Percentiles rank a stretch among this genome's conserved stretches.
Evolutionary conservation across 2,113 vertebrate genomes (phyloP).

Genomic region (Amazona vittata): DNA sequence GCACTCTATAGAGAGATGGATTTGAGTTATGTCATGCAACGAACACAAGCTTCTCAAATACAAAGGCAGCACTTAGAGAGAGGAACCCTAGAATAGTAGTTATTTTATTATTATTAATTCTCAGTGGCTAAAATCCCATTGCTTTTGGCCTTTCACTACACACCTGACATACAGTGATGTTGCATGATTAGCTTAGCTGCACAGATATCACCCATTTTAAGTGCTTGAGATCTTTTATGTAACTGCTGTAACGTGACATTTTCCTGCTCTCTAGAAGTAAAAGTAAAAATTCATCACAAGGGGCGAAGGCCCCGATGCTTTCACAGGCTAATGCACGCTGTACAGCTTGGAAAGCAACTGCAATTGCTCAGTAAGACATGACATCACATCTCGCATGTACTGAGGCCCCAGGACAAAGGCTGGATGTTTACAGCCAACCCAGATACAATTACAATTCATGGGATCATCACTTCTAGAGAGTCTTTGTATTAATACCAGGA

Average conservation of each 20-base stretch:
- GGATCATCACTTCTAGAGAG: conserved; percentile 7
- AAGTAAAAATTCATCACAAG: not conserved
- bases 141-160: not conserved
- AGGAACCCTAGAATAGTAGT: not conserved
- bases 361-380: not conserved
- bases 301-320: not conserved
- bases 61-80: not conserved
- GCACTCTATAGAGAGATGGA: not conserved
- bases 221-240: not conserved
- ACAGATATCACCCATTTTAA: not conserved
- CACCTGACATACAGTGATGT: not conserved
- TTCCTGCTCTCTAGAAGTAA: not conserved
- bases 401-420: conserved; percentile 8
- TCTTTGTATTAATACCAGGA: not conserved
- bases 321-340: not conserved
- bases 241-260: not conserved
- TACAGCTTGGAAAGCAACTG: not conserved
- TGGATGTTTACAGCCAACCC: not conserved
- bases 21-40: not conserved
- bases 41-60: not conserved
- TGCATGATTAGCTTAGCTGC: not conserved
- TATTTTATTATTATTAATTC: not conserved
- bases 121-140: not conserved
- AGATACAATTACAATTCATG: not conserved
- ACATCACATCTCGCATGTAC: not conserved